Evolutionary conservation across 2,888 invertebrate genomes (phyloP), one percentile per base, ranked within the genome.

Genomic region (Xanthorhoe spadicearia): DNA sequence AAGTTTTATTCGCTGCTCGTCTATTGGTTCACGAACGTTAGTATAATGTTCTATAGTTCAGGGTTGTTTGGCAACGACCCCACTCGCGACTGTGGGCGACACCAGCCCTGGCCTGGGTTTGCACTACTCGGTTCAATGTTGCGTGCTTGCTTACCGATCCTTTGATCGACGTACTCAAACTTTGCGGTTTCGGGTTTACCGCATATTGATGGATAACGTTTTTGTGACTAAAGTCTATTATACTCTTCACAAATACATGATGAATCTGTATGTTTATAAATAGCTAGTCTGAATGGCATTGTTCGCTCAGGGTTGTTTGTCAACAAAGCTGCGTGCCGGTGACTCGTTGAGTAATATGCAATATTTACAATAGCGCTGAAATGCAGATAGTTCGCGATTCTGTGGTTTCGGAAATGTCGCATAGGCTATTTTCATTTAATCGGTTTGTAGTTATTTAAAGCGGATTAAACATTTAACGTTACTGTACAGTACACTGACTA

Each of bases 301-400:
- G 59, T 56, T 43, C 49, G 60, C 5, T 56, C 50, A 54, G 57
- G 55, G 56, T 60, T 69, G 62, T 66, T 69, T 70, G 67, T 64
- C 61, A 65, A 67, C 64, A 70, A 59, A 48, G 62, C 59, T 54
- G 62, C 59, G 62, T 52, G 57, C 49, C 49, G 43, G 23, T 13
- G 18, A n/a, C 54, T 59, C 52, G 55, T 46, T 54, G 50, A 57
- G 17, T 58, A 19, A 53, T 53, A 6, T 58, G 58, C 32, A 49
- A 48, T 63, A 53, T 17, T 15, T 58, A 46, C 35, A n/a, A 32
- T 64, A 53, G 9, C 9, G 28, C 18, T 38, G 9, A 43, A 7
- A 19, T 52, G 19, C 38, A 48, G 28, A 48, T 32, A n/a, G 0
- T 53, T 13, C 19, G 17, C 32, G n/a, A 32, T 48, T 46, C 10